phyloP scores from a whole-genome alignment of 2,113 vertebrate species.

The Burhinus bistriatus region DNA sequence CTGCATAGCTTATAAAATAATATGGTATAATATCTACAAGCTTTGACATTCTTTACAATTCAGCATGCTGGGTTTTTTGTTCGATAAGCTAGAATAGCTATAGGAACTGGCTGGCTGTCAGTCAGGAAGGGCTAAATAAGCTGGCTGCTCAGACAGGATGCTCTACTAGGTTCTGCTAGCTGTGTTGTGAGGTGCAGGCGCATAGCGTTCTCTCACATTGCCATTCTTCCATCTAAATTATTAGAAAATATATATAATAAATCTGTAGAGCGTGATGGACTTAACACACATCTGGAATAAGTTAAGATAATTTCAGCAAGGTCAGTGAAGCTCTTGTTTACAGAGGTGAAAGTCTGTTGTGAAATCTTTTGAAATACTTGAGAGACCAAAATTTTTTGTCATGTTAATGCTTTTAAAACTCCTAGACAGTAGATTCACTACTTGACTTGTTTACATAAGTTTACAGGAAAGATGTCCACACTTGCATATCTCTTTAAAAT shows the following conservation, averaged over 20 bases:
- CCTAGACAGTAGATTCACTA: background rate
- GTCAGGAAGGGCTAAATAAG: background rate
- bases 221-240: background rate
- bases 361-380: background rate
- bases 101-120: background rate
- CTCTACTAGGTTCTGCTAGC: background rate
- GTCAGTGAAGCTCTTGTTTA: background rate
- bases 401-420: background rate
- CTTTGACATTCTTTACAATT: background rate
- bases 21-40: background rate
- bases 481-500: background rate
- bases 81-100: background rate
- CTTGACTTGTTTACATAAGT: background rate
- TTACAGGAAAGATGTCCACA: background rate
- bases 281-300: background rate
- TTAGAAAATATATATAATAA: background rate
- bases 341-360: background rate
- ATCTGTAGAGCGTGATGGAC: background rate
- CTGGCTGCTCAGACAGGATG: background rate
- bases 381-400: background rate
- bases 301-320: background rate
- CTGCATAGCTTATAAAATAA: background rate
- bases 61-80: background rate
- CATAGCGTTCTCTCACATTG: background rate
- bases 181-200: background rate